These are phyloP conservation scores for Eurystomus gularis DNA, from an alignment of 2,113 vertebrate genomes.

Conservation along the genomic window DNA sequence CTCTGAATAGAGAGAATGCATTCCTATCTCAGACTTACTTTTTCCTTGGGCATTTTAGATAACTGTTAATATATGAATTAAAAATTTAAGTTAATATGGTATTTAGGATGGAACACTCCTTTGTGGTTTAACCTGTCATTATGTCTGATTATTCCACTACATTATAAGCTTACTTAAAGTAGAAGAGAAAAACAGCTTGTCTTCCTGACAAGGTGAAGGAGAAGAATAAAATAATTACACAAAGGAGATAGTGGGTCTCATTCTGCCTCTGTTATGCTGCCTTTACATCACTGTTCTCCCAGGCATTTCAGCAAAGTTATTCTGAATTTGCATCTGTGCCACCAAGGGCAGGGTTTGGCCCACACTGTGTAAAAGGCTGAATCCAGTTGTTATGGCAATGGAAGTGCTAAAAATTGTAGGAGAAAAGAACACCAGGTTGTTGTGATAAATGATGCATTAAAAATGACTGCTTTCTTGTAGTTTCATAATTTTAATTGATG, in stretches of 20 bases:
- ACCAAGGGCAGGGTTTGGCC: conserved; percentile 47
- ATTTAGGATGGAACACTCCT: conserved; percentile 45
- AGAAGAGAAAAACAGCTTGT: conserved; percentile 58
- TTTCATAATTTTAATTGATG: conserved; percentile 57
- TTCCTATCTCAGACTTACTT: not conserved
- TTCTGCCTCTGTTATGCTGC: not conserved
- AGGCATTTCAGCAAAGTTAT: conserved; percentile 19
- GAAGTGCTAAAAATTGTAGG: conserved; percentile 60
- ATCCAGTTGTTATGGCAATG: conserved; percentile 69
- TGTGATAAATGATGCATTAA: conserved; percentile 66
- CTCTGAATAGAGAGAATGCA: not conserved
- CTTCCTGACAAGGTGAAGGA: conserved; percentile 11
- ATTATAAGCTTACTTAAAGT: conserved; percentile 58
- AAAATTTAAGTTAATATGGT: conserved; percentile 47
- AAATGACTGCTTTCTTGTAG: conserved; percentile 46
- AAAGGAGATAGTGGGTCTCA: not conserved
- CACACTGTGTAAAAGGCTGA: conserved; percentile 35
- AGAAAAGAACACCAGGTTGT: conserved; percentile 66
- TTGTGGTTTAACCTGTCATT: conserved; percentile 58
- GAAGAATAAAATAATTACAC: not conserved
- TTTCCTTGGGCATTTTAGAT: conserved; percentile 17
- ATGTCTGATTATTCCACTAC: conserved; percentile 54
- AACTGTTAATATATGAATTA: not conserved
- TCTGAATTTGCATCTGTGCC: conserved; percentile 23
- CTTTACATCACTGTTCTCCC: not conserved